phyloP scores from a whole-genome alignment of 2,113 vertebrate species.

The Lutjanus erythropterus region DNA sequence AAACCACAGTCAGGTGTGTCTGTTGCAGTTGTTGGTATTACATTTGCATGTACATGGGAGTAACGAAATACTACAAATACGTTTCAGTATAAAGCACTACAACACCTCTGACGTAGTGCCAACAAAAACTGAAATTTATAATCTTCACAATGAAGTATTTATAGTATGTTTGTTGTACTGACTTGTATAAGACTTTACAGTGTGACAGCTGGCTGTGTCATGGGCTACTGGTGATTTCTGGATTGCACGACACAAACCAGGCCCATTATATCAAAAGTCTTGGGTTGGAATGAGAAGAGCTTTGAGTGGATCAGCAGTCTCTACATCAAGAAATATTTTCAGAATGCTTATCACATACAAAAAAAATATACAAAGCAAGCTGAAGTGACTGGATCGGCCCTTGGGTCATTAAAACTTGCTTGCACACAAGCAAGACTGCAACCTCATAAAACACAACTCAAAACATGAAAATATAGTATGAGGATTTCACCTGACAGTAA shows the following conservation, averaged over 20 bases:
- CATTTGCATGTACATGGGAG: neutral
- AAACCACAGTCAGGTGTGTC: too few species aligned
- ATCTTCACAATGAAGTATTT: neutral
- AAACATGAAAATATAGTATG: conserved; percentile 38
- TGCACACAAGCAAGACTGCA: neutral
- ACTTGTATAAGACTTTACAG: neutral
- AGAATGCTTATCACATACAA: neutral
- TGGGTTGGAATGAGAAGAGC: neutral
- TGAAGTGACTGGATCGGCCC: neutral
- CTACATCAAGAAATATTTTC: neutral
- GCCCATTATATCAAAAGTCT: neutral
- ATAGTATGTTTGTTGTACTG: neutral
- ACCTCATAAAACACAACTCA: conserved; percentile 4
- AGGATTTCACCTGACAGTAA: conserved; percentile 64
- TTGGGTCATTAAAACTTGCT: neutral
- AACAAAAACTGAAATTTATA: neutral
- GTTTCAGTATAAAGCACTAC: too few species aligned
- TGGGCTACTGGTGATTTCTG: neutral
- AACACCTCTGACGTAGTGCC: too few species aligned
- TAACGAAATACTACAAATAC: too few species aligned
- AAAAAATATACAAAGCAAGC: neutral
- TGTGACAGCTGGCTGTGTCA: too few species aligned
- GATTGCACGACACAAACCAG: neutral
- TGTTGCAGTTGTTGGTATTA: neutral
- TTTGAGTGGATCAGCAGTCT: neutral